Conservation (phyloP, 2,888 invertebrate genomes). For the Cloeon dipterum region DNA sequence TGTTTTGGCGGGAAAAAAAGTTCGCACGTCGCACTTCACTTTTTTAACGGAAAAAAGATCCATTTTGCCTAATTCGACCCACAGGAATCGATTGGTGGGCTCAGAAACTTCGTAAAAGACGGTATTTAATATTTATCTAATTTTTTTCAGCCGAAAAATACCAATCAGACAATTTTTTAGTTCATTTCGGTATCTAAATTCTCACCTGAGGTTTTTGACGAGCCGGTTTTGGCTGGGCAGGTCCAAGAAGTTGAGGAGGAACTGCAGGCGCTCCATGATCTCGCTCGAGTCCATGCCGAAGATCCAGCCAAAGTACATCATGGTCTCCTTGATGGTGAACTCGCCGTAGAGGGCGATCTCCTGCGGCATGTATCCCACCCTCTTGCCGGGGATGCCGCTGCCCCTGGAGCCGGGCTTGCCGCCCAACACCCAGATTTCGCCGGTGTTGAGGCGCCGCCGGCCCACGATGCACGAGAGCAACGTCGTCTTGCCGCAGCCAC, state of each 20-base stretch:
- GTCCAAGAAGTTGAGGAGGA: conserved; percentile 74
- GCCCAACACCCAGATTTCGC: conserved; percentile 76
- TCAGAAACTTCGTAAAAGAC: too few relatives aligned
- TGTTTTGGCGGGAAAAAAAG: too few relatives aligned
- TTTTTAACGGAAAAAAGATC: too few relatives aligned
- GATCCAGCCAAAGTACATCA: conserved; percentile 92
- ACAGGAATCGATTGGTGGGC: too few relatives aligned
- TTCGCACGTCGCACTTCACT: too few relatives aligned
- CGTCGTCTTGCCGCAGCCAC: conserved; percentile 94
- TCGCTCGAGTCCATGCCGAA: conserved; percentile 73
- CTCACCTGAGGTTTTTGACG: conserved; percentile 56
- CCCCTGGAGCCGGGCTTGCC: conserved; percentile 71
- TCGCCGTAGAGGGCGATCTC: conserved; percentile 79
- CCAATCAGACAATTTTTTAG: too few relatives aligned
- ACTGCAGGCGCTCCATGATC: conserved; percentile 58
- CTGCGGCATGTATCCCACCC: conserved; percentile 90
- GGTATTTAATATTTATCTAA: too few relatives aligned
- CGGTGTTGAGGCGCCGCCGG: conserved; percentile 58
- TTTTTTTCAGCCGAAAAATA: too few relatives aligned
- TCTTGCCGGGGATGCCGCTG: conserved; percentile 76
- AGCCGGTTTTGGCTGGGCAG: conserved; percentile 65
- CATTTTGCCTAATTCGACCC: too few relatives aligned
- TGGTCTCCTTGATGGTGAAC: conserved; percentile 83
- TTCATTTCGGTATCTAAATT: too few relatives aligned
- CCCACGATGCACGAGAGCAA: conserved; percentile 82